Base-by-base conservation (phyloP, 2,797 vertebrate genomes). In the Chelonia mydas region DNA sequence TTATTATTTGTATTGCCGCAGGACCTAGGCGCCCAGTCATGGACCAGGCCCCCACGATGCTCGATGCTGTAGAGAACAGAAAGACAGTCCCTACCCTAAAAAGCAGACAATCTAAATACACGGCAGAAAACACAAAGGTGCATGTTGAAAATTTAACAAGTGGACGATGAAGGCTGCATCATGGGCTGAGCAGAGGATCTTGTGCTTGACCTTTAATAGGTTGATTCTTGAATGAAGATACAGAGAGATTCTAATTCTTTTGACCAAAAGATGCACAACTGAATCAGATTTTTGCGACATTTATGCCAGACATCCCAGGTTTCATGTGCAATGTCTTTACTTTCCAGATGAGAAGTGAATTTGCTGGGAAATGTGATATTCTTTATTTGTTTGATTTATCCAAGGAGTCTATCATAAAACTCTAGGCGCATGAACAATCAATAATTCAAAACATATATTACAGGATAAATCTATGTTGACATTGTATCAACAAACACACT, bases 311-410 rank as follows among this genome's bases (percentile, higher is more conserved):
- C 57, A 49, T 9, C 50, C 8, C 11, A 41, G 1, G 9, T 19
- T 57, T 31, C 25, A 11, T 0, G 1, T 2, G 50, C 28, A 15
- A 47, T 4, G 68, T 1, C 41, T 84, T 65, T 74, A 61, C 51
- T 17, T 65, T 49, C 83, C 2, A 25, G 79, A 68, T 21, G 21
- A 81, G 54, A 77, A 90, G 50, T 13, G 25, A 51, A 80, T 83
- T 61, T 53, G 27, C 49, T 54, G 21, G 54, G 59, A 61, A 90
- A 53, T 1, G 3, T 0, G 23, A 10, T 51, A 17, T 25, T 74
- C 88, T 77, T 51, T 15, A n/a, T 19, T 37, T 45, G 12, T 50
- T 82, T 57, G n/a, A 47, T 88, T 85, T 74, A 78, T 7, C 6
- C 3, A 68, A 79, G 25, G 77, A 0, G 7, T 31, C 16, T 7